Percentiles rank a stretch among this genome's conserved stretches.
Conservation (phyloP, 2,113 vertebrate species). For the Crotophaga sulcirostris region DNA sequence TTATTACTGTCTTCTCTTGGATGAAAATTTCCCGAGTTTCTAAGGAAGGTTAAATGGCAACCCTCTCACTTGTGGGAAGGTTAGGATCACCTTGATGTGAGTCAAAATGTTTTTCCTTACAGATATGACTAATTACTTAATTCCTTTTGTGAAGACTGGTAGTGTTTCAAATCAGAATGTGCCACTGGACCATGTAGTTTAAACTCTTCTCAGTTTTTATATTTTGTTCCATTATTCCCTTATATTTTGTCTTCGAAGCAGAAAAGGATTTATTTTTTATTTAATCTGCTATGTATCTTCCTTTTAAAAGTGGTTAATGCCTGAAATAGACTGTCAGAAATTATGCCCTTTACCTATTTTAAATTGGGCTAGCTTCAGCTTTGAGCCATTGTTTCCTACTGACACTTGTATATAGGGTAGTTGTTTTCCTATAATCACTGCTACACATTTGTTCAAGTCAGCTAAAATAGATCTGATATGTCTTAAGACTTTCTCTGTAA, state of each 20-base stretch:
- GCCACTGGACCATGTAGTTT: neutral
- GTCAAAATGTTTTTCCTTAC: neutral
- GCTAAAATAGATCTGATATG: neutral
- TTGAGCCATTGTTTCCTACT: neutral
- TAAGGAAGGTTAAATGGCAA: neutral
- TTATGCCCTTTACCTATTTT: neutral
- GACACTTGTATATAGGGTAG: neutral
- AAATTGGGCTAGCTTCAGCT: neutral
- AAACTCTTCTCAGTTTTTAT: neutral
- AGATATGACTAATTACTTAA: neutral
- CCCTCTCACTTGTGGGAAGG: neutral
- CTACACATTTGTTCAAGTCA: neutral
- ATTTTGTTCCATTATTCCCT: neutral
- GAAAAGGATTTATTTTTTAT: neutral
- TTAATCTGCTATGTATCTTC: neutral
- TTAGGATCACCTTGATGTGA: neutral
- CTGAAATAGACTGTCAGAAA: neutral
- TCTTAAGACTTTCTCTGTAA: neutral
- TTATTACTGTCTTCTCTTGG: accelerated
- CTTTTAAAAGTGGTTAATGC: neutral
- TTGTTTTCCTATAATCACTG: neutral
- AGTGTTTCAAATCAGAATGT: neutral
- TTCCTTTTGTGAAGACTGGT: neutral
- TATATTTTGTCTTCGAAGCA: neutral
- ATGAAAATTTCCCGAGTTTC: neutral